phyloP scores from a whole-genome alignment of 2,113 vertebrate species.

The Oncorhynchus mykiss region DNA sequence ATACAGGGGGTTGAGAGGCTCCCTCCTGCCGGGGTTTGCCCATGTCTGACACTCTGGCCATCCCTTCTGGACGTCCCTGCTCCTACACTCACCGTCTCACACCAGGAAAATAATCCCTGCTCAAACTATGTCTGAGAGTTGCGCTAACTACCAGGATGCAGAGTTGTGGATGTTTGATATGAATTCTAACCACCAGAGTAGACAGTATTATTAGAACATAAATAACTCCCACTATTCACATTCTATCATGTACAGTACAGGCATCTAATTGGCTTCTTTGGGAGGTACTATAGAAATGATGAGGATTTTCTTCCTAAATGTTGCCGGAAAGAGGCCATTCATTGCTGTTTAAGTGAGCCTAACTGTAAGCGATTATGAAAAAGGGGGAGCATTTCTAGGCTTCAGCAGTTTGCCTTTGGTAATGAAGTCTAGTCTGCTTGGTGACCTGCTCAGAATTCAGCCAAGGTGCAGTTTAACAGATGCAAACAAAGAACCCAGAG shows the following conservation, averaged over 20 bases:
- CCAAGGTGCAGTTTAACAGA: neutral
- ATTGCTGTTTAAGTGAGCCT: neutral
- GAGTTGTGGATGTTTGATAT: neutral
- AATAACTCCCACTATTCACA: neutral
- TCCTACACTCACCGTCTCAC: neutral
- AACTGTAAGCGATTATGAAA: neutral
- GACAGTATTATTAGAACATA: neutral
- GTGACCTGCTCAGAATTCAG: neutral
- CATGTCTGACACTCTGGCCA: conserved; percentile 11
- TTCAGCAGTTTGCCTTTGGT: neutral
- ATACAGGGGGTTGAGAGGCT: conserved; percentile 35
- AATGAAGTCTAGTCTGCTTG: no score
- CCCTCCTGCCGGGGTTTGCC: conserved; percentile 10
- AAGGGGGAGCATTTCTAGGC: neutral
- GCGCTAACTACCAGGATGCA: neutral
- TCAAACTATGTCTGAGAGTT: conserved; percentile 4
- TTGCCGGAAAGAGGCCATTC: neutral
- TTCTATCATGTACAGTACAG: conserved; percentile 2
- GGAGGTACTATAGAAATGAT: conserved; percentile 47
- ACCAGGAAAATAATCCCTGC: conserved; percentile 7
- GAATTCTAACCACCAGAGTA: neutral
- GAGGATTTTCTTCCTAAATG: conserved; percentile 29
- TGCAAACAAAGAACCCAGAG: neutral
- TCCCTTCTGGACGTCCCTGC: conserved; percentile 20
- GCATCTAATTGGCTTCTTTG: conserved; percentile 55